Evolutionary conservation across 2,888 invertebrate species (phyloP).

Genomic region (Heliconius hortense): DNA sequence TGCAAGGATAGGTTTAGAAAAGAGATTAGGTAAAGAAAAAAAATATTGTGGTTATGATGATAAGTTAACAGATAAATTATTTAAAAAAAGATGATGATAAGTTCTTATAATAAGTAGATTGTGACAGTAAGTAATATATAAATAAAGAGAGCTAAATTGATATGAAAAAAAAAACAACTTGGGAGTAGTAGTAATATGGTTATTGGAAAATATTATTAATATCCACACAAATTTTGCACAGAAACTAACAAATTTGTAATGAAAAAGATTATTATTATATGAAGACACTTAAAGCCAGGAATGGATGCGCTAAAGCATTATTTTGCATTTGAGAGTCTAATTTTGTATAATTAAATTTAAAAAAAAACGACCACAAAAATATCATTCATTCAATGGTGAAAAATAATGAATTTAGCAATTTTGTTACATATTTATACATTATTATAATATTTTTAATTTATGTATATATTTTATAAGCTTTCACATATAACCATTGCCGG

Average conservation of each 20-base stretch:
- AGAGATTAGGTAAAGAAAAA: no score
- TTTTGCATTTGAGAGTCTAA: neutral
- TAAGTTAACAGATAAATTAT: neutral
- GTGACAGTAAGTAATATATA: neutral
- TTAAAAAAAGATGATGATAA: neutral
- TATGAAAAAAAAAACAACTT: neutral
- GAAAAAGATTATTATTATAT: neutral
- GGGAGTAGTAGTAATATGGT: neutral
- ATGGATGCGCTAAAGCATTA: neutral
- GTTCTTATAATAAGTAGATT: neutral
- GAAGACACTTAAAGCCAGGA: neutral
- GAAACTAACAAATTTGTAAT: neutral
- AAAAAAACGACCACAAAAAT: neutral
- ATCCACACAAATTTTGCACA: neutral
- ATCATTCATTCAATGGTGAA: neutral
- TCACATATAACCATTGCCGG: conserved; percentile 2
- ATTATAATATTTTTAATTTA: neutral
- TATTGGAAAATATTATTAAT: neutral
- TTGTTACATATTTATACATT: conserved; percentile 12
- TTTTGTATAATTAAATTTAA: neutral
- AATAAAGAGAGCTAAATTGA: conserved; percentile 12
- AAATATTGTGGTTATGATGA: neutral
- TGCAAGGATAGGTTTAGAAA: no score
- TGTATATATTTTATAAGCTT: conserved; percentile 4
- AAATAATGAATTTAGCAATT: neutral